Evolutionary conservation across 2,797 vertebrate species (phyloP), one percentile per base, ranked within the genome.

Genomic region (Ammospiza maritima): DNA sequence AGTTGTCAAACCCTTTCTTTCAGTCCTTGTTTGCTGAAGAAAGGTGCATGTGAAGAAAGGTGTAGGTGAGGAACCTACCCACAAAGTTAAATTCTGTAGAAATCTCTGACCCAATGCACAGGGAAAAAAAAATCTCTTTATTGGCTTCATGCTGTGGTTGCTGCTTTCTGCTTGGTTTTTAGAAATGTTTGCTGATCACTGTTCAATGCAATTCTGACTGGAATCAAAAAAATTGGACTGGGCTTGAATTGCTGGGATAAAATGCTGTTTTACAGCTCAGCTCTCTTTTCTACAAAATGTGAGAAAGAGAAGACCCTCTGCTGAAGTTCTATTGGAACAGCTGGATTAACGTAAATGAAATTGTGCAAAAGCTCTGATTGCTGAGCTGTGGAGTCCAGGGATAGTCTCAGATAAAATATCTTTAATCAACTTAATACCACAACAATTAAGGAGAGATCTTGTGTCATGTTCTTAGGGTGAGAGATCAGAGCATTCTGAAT

Each of bases 301-400:
- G 71, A 88, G 72, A 86, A 76, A 73, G 45, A 71, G 60, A 66
- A 85, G 75, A 92, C 26, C 50, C 66, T 80, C 51, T 78, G 76
- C 40, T 71, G 61, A 96, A 91, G 67, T 82, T 87, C 65, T 89
- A 3, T n/a, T 74, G 76, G 70, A 80, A 85, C 15, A 83, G 44
- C 58, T 53, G 83, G 86, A 94, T 88, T 91, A 93, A 91, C 89
- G 60, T 79, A 88, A 93, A 94, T 26, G 30, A 91, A 96, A 93
- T 19, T 76, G 80, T 83, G 67, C 61, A 94, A 74, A 93, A 91
- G 67, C 38, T 88, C 47, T 87, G 29, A 82, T 84, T 50, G 77
- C 91, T 81, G 83, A 87, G 76, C 83, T 90, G 76, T 79, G 74
- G 91, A 93, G 80, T 82, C 80, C 83, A 90, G 64, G 78, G 56